Conservation (phyloP, 2,888 invertebrate genomes). For the Melinopterus prodromus region DNA sequence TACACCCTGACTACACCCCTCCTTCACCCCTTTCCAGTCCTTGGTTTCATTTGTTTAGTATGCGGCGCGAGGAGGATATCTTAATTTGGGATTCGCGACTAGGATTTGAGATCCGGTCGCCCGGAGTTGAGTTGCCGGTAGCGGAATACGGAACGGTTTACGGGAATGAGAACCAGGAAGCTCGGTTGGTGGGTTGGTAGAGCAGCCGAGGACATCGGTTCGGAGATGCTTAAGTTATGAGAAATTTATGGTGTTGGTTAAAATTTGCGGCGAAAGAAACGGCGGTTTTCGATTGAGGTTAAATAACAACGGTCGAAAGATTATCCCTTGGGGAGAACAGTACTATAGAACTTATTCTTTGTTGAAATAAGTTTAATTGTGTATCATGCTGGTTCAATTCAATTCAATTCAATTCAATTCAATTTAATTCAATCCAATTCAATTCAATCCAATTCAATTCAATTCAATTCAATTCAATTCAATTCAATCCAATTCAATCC, state of each 20-base stretch:
- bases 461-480: too few species aligned
- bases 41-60: slow-evolving; percentile 19
- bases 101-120: slow-evolving; percentile 14
- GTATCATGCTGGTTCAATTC: too few species aligned
- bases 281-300: neutral
- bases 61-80: slow-evolving; percentile 28
- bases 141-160: neutral
- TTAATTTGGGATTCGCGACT: slow-evolving; percentile 32
- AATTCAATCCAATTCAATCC: too few species aligned
- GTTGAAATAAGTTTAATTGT: too few species aligned
- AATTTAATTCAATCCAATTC: too few species aligned
- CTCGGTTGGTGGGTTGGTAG: neutral
- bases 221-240: neutral
- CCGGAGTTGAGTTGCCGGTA: neutral
- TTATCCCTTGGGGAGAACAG: too few species aligned
- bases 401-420: too few species aligned
- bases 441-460: too few species aligned
- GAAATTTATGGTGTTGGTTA: neutral
- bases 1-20: neutral
- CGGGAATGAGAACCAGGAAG: slow-evolving; percentile 13
- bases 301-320: neutral
- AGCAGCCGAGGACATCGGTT: neutral
- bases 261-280: neutral
- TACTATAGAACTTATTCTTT: too few species aligned
- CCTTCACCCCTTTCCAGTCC: neutral